A percentile compares a stretch with the other conserved stretches of the same genome.
Conservation (phyloP, 2,113 vertebrate species). For the Steatornis caripensis region DNA sequence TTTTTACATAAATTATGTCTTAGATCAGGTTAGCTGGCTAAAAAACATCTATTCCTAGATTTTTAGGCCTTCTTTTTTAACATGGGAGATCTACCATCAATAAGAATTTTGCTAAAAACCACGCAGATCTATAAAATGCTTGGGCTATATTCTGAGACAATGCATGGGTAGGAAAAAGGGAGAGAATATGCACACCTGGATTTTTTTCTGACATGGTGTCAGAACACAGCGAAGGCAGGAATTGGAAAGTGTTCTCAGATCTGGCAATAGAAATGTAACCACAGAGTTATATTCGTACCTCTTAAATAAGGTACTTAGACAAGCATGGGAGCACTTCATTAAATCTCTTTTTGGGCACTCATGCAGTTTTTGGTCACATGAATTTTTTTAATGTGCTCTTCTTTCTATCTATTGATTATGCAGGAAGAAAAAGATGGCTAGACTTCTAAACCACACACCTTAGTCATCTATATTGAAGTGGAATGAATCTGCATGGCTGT, state of each 20-base stretch:
- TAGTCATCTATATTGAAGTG: not conserved
- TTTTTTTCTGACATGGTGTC: not conserved
- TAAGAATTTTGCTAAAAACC: not conserved
- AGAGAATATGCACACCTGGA: not conserved
- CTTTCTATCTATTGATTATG: not conserved
- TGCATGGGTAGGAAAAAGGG: not conserved
- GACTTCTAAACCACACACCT: not conserved
- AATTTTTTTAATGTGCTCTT: not conserved
- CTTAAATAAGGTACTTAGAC: not conserved
- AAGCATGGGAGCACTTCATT: not conserved
- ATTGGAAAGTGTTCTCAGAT: not conserved
- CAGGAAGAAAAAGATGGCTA: not conserved
- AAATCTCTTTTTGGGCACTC: not conserved
- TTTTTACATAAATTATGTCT: not conserved
- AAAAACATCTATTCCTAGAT: not conserved
- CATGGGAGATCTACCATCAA: not conserved
- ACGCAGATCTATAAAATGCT: not conserved
- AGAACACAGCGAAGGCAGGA: not conserved
- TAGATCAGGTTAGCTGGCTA: not conserved
- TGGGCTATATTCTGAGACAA: not conserved
- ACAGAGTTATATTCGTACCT: not conserved
- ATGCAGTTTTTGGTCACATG: not conserved
- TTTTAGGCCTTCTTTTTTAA: not conserved
- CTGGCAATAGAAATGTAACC: not conserved
- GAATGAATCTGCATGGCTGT: not conserved